Evolutionary conservation across 2,888 invertebrate genomes (phyloP).

Genomic region (Vannuccia rotundouncinata): DNA sequence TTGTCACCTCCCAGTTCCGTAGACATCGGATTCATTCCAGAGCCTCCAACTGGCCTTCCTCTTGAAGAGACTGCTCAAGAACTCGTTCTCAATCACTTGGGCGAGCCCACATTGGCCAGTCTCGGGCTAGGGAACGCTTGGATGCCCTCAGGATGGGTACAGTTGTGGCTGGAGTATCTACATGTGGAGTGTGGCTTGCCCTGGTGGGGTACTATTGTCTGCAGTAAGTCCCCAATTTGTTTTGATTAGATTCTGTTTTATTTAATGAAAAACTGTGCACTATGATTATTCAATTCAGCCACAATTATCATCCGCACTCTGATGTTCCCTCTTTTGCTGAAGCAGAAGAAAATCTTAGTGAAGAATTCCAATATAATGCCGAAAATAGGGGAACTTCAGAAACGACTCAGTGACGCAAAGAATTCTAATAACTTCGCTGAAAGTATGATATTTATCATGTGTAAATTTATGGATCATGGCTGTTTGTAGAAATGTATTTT

Average conservation of each 20-base stretch:
- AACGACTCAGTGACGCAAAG: not conserved
- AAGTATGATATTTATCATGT: too few relatives aligned
- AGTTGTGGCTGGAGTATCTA: constrained; percentile 36
- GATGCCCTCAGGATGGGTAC: constrained; percentile 39
- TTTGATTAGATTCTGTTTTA: too few relatives aligned
- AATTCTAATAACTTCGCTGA: not conserved
- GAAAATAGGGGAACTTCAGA: not conserved
- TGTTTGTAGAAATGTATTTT: too few relatives aligned
- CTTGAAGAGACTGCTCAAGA: not conserved
- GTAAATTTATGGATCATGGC: too few relatives aligned
- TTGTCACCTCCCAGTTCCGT: too few relatives aligned
- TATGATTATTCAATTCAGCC: not conserved
- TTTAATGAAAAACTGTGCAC: not conserved
- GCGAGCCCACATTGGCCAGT: constrained; percentile 40
- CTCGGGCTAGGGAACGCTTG: constrained; percentile 39
- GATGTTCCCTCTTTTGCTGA: not conserved
- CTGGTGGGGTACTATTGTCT: constrained; percentile 34
- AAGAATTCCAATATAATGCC: not conserved
- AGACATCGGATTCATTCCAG: constrained; percentile 13
- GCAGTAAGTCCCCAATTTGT: not conserved
- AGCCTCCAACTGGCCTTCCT: not conserved
- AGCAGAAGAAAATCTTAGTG: not conserved
- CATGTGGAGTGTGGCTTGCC: constrained; percentile 39
- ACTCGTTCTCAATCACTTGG: constrained; percentile 27
- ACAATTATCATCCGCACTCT: not conserved